Base-by-base conservation (phyloP, 1,140 invertebrate species). In the Cotesia typhae region DNA sequence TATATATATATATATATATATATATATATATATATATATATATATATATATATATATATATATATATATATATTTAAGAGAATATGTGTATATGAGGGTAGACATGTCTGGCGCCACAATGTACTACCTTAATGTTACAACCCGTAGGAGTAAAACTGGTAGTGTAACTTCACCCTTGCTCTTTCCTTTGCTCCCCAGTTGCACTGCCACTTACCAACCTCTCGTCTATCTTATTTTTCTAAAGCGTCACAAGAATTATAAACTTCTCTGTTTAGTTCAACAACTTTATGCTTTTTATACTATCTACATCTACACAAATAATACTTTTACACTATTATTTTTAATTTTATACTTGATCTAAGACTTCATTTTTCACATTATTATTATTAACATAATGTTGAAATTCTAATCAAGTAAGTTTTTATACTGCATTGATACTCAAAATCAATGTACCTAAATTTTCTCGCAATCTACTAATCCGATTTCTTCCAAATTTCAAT, bases 201-300 rank as follows among this genome's bases (percentile, higher is more conserved):
- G 41, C 41, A 47, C 66, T 41, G 69, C 75, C 67, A 67, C 74
- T 76, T 76, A 76, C 77, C 75, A 55, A 74, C 53, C 57, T 55
- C 53, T 75, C 77, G 77, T 78, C 75, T 79, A 83, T 83, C 84
- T 85, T 80, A 82, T 83, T 84, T 83, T 79, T 81, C 80, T 79
- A 84, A 84, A 84, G 80, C 83, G 83, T 85, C 84, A 77, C 81
- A 85, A 83, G 83, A 85, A 85, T 85, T 84, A 85, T 85, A 84
- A 85, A 85, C 81, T 85, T 85, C 77, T 73, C 71, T 76, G 75
- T 82, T 78, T 76, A 77, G 72, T 78, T 75, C 73, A 74, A 57
- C 64, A 72, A 74, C 20, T 17, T 47, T 47, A 47, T 47, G 41
- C 41, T 47, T 47, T 47, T 47, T 47, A 7, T 47, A 47, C 41